A percentile compares a stretch with the other conserved stretches of the same genome.
phyloP scores from a whole-genome alignment of 2,113 vertebrate species.

The Rutilus rutilus region DNA sequence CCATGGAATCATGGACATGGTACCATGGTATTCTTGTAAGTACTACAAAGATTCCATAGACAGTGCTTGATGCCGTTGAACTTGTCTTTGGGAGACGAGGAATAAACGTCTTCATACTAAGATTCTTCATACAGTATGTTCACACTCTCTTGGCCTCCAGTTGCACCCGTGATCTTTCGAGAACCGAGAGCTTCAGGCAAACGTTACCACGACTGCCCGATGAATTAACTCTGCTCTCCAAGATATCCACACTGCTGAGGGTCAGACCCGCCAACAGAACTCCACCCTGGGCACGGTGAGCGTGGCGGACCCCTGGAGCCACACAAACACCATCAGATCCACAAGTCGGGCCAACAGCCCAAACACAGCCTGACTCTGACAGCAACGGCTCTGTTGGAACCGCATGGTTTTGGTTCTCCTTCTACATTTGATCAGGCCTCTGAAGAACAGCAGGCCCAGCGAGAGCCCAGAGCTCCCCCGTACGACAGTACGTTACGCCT shows the following conservation, averaged over 20 bases:
- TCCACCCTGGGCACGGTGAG: background rate
- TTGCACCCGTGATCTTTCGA: background rate
- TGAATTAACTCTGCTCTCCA: background rate
- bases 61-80: too few species aligned
- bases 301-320: background rate
- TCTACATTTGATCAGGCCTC: constrained; percentile 48
- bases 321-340: constrained; percentile 40
- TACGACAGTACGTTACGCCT: background rate
- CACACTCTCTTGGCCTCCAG: background rate
- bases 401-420: background rate
- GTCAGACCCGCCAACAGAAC: constrained; percentile 6
- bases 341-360: constrained; percentile 23
- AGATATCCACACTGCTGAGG: background rate
- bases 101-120: too few species aligned
- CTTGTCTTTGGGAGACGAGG: too few species aligned
- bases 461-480: constrained; percentile 29
- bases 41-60: too few species aligned
- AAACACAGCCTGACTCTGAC: constrained; percentile 29
- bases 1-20: too few species aligned
- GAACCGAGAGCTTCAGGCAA: background rate
- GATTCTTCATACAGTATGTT: background rate
- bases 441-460: constrained; percentile 48
- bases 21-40: too few species aligned
- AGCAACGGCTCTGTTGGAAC: constrained; percentile 20
- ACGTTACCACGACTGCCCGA: background rate